Evolutionary conservation across 1,140 invertebrate species (phyloP), one percentile per base, ranked within the genome.

Genomic region (Myzus persicae): DNA sequence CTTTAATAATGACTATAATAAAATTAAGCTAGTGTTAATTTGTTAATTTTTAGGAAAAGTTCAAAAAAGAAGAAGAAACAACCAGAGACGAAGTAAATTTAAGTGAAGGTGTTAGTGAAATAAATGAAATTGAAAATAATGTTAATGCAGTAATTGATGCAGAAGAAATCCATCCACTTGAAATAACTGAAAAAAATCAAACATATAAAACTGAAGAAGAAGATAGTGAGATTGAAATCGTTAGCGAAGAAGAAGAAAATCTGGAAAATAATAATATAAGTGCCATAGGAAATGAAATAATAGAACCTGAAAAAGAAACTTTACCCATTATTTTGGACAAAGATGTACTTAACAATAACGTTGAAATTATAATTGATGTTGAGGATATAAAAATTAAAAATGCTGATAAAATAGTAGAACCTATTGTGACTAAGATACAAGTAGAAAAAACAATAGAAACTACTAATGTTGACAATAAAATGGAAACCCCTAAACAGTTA

Each of bases 221-320:
- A 38, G 90, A 85, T 48, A 51, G 38, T 90, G 93, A 94, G 82
- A 84, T 90, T 44, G 90, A 93, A 91, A 59, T 38, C 48, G 59
- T 93, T 90, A 51, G 22, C 87, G 94, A 90, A 89, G 93, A 94
- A 54, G 93, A 93, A 11, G 94, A 90, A 91, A 90, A 94, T 94
- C 44, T 24, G n/a, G 90, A 91, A 93, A 59, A 59, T 22, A 36
- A 20, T 67, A 54, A 9, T 89, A 40, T 54, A 9, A 36, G 38
- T 11, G 1, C 42, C 3, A 24, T 67, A 22, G 93, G 93, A 93
- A 87, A 48, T 42, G 59, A 89, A 42, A 93, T 94, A 91, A 88
- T 91, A 93, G 93, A 94, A 51, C 88, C 93, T 6, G 94, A 94
- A 93, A 93, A 94, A 40, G 93, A 90, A 40, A 93, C n/a, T 48